A percentile compares a stretch with the other conserved stretches of the same genome.
Evolutionary conservation across 2,888 invertebrate genomes (phyloP).

Genomic region (Drosophila gaucha): DNA sequence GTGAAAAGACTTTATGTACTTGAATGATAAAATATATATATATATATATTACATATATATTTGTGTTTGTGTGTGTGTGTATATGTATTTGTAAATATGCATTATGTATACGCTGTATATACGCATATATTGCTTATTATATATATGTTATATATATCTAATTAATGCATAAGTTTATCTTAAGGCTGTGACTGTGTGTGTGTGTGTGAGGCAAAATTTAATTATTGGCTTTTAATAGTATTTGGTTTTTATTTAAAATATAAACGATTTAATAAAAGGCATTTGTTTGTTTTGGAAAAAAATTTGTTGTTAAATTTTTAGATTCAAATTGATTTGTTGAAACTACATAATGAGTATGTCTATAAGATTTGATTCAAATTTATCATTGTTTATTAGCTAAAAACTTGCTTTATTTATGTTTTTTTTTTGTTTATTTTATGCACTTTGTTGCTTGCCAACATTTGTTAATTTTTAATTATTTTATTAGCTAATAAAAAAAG

Average conservation of each 20-base stretch:
- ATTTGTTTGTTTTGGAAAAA: constrained; percentile 51
- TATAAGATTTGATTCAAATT: constrained; percentile 78
- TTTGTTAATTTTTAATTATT: constrained; percentile 36
- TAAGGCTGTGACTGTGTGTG: constrained; percentile 51
- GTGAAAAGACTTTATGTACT: constrained; percentile 84
- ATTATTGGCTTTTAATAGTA: constrained; percentile 27
- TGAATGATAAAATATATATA: constrained; percentile 60
- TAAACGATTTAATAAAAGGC: constrained; percentile 73
- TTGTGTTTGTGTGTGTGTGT: constrained; percentile 19
- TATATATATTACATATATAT: constrained; percentile 22
- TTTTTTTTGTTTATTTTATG: constrained; percentile 21
- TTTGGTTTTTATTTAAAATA: constrained; percentile 68
- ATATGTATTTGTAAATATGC: constrained; percentile 37
- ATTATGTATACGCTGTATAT: constrained; percentile 24
- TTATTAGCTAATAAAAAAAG: constrained; percentile 70
- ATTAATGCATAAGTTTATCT: constrained; percentile 48
- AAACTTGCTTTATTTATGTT: constrained; percentile 41
- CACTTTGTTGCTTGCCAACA: constrained; percentile 38
- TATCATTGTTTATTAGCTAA: constrained; percentile 62
- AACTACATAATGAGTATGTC: constrained; percentile 68
- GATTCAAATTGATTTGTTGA: constrained; percentile 43
- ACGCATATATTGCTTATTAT: constrained; percentile 13
- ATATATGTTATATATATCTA: constrained; percentile 18
- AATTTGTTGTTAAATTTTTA: constrained; percentile 16
- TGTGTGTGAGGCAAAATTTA: constrained; percentile 27